Percentiles rank a stretch among this genome's conserved stretches.
phyloP scores from a whole-genome alignment of 2,113 vertebrate species.

The Acinonyx jubatus region DNA sequence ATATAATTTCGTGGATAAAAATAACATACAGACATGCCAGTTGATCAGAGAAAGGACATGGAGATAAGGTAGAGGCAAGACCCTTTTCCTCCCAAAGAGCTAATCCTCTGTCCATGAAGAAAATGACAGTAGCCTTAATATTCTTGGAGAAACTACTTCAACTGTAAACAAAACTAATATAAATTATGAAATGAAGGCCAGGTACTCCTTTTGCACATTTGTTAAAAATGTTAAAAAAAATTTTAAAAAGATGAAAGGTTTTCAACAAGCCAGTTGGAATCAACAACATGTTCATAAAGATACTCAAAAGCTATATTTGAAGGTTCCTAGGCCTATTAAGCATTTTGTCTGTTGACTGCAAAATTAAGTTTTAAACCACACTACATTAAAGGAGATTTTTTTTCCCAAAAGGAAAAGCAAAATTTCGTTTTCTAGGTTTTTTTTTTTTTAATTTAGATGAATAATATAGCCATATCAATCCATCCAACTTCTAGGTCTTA shows the following conservation, averaged over 20 bases:
- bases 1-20: constrained; percentile 79
- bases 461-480: not conserved
- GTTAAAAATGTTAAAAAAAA: not conserved
- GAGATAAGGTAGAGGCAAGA: constrained; percentile 67
- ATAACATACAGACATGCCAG: constrained; percentile 83
- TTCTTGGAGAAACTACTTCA: constrained; percentile 37
- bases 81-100: not conserved
- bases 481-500: not conserved
- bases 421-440: not conserved
- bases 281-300: constrained; percentile 38
- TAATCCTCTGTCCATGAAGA: not conserved
- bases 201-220: not conserved
- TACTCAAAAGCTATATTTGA: constrained; percentile 23
- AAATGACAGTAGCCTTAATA: not conserved
- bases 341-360: constrained; percentile 1
- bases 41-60: constrained; percentile 75
- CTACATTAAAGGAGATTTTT: not conserved
- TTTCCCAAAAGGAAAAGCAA: not conserved
- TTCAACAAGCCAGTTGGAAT: constrained; percentile 33
- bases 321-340: not conserved
- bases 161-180: not conserved
- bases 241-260: not conserved
- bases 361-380: constrained; percentile 31
- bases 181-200: constrained; percentile 45
- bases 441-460: constrained; percentile 28